phyloP scores from a whole-genome alignment of 2,797 vertebrate species.

The Sibirionetta formosa region DNA sequence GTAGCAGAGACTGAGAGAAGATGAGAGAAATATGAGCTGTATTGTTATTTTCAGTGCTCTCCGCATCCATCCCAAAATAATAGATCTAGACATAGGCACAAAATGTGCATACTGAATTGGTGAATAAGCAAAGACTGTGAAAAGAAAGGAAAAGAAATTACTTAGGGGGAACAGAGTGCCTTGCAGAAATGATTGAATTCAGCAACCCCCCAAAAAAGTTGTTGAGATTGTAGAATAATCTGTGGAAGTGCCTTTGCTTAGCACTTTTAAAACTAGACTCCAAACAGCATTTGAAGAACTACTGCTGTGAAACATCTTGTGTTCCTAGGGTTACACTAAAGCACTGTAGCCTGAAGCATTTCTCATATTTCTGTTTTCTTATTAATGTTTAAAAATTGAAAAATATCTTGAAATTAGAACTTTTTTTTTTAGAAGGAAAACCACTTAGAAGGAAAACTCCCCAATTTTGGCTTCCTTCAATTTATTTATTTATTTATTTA shows the following conservation, averaged over 20 bases:
- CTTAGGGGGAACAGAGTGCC: conserved; percentile 9
- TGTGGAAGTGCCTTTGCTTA: conserved; percentile 36
- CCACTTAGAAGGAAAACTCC: background rate
- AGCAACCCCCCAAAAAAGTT: background rate
- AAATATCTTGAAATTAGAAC: conserved; percentile 34
- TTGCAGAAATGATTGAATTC: conserved; percentile 47
- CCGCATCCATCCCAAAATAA: background rate
- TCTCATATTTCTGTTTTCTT: conserved; percentile 20
- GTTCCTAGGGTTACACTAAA: conserved; percentile 32
- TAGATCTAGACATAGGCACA: background rate
- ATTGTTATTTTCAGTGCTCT: conserved; percentile 29
- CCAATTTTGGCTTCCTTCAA: background rate
- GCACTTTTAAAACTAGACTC: conserved; percentile 35
- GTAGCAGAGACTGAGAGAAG: conserved; percentile 23
- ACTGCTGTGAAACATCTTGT: conserved; percentile 48
- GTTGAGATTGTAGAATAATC: background rate
- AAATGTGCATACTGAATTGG: background rate
- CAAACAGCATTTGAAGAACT: conserved; percentile 32
- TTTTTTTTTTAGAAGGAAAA: background rate
- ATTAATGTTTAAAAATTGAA: conserved; percentile 49
- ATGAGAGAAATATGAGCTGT: conserved; percentile 25
- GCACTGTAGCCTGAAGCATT: conserved; percentile 17
- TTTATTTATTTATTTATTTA: background rate
- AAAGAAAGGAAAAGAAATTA: conserved; percentile 26
- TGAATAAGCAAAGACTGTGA: conserved; percentile 15